Percentiles rank a stretch among this genome's conserved stretches.
These are phyloP conservation scores for Pogonus chalceus DNA, from an alignment of 1,140 invertebrate genomes.

Conservation along the genomic window DNA sequence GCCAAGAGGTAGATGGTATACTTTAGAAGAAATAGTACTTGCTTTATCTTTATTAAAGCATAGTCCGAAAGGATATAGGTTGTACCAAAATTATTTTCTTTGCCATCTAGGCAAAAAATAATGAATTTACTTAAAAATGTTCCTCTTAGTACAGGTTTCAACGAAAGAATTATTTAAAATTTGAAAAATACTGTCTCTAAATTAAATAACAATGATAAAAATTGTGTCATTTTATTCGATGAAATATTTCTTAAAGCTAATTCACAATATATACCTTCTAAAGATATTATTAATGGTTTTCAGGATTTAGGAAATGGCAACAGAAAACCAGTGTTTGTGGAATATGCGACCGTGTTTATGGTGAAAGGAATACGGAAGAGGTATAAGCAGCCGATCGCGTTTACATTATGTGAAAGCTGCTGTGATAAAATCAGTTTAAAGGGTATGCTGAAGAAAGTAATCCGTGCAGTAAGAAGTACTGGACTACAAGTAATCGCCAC, in stretches of 20 bases:
- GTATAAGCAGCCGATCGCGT: conserved; percentile 23
- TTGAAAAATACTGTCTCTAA: conserved; percentile 12
- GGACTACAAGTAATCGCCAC: too few species aligned
- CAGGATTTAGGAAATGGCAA: too few species aligned
- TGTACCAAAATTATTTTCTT: conserved; percentile 15
- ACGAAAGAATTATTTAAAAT: conserved; percentile 14
- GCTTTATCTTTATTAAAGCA: conserved; percentile 18
- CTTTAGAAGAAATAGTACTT: conserved; percentile 15
- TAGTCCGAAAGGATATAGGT: conserved; percentile 16
- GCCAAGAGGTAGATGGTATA: conserved; percentile 10
- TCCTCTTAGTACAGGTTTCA: conserved; percentile 18
- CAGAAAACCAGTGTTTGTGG: conserved; percentile 18
- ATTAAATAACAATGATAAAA: conserved; percentile 17
- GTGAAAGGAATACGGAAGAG: conserved; percentile 15
- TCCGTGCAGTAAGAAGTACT: too few species aligned
- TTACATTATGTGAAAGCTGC: conserved; percentile 13
- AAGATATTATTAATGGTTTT: conserved; percentile 19
- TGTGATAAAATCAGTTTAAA: background rate
- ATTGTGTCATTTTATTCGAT: conserved; percentile 25
- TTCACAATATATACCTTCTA: conserved; percentile 18
- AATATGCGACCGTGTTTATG: conserved; percentile 24
- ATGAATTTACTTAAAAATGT: conserved; percentile 13
- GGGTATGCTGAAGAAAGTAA: too few species aligned
- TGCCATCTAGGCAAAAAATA: conserved; percentile 18
- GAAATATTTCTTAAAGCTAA: conserved; percentile 23